Conservation (phyloP, 2,113 vertebrate genomes). For the Ptychochromis oligacanthus region DNA sequence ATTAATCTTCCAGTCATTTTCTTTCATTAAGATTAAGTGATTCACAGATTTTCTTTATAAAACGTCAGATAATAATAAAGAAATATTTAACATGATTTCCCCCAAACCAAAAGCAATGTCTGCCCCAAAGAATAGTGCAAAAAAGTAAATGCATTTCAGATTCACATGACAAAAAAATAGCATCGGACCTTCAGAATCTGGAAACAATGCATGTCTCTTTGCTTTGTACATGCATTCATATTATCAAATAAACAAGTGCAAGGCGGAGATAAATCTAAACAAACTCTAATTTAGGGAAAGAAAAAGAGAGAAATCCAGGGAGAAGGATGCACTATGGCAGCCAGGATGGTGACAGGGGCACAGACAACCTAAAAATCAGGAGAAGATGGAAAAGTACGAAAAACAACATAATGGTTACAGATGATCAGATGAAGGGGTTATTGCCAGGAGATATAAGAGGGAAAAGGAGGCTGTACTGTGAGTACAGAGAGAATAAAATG, state of each 20-base stretch:
- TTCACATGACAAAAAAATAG: not conserved
- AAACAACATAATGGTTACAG: constrained; percentile 66
- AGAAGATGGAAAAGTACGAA: constrained; percentile 46
- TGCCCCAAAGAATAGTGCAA: not conserved
- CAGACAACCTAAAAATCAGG: constrained; percentile 45
- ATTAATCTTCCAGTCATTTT: not conserved
- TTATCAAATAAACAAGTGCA: not conserved
- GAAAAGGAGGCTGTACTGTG: constrained; percentile 38
- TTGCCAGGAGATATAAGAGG: not conserved
- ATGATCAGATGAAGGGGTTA: constrained; percentile 48
- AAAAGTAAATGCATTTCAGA: not conserved
- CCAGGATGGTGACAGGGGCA: constrained; percentile 48
- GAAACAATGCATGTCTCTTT: not conserved
- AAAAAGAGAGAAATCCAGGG: not conserved
- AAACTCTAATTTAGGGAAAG: not conserved
- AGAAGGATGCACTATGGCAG: not conserved
- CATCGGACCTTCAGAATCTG: not conserved
- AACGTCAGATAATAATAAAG: not conserved
- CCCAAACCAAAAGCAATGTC: not conserved
- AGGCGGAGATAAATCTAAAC: not conserved
- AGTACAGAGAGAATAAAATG: constrained; percentile 60
- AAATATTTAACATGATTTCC: not conserved
- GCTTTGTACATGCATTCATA: not conserved
- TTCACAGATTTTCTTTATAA: not conserved
- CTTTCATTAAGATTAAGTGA: not conserved